Evolutionary conservation across 2,797 vertebrate species (phyloP).

Genomic region (Lacerta agilis): DNA sequence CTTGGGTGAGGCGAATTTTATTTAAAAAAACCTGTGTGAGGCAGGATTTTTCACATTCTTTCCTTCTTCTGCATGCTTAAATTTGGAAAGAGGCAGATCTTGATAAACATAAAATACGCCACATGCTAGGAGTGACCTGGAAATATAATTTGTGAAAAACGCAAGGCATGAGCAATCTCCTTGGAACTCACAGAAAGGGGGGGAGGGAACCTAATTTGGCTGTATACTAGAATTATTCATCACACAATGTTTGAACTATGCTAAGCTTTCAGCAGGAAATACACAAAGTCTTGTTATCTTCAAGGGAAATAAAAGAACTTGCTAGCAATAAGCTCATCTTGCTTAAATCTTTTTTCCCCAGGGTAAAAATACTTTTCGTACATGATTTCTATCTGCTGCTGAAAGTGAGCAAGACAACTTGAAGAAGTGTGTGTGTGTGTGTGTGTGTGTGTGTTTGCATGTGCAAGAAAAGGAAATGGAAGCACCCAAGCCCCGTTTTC

Average conservation of each 20-base stretch:
- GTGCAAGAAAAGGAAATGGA: too few species aligned
- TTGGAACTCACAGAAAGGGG: background rate
- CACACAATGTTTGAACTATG: background rate
- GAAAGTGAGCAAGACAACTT: background rate
- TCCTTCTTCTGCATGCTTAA: background rate
- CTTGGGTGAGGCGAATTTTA: background rate
- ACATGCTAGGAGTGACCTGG: background rate
- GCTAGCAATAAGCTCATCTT: conserved; percentile 39
- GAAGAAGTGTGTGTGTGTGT: background rate
- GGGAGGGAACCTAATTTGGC: background rate
- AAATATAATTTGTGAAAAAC: background rate
- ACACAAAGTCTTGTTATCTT: background rate
- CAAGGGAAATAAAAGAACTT: background rate
- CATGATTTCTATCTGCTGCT: background rate
- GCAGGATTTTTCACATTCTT: background rate
- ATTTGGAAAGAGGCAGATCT: background rate
- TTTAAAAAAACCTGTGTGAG: background rate
- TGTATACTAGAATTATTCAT: background rate
- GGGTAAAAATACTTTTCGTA: conserved; percentile 26
- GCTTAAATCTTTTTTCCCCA: background rate
- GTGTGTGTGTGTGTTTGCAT: fast-evolving
- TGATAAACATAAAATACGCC: background rate
- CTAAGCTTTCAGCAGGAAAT: background rate
- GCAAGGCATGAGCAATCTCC: background rate
- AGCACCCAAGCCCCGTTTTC: too few species aligned